A percentile compares a stretch with the other conserved stretches of the same genome.
These are phyloP conservation scores for Ceratina japonica DNA, from an alignment of 1,140 invertebrate species.

Conservation along the genomic window DNA sequence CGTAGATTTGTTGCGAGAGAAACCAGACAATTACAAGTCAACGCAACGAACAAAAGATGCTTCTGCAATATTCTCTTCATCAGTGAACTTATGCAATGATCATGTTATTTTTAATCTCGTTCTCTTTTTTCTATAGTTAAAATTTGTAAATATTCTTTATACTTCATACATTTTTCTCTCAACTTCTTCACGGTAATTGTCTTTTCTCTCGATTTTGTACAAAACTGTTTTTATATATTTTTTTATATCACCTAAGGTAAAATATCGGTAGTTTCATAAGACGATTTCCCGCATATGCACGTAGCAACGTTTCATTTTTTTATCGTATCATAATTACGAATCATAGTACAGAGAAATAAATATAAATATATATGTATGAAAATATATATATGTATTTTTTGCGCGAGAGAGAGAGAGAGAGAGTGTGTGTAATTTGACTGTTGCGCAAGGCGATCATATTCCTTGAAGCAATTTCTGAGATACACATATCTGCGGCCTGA, in stretches of 20 bases:
- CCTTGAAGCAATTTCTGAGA: slow-evolving; percentile 60
- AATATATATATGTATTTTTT: slow-evolving; percentile 24
- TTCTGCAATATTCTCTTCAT: slow-evolving; percentile 49
- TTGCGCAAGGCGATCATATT: slow-evolving; percentile 55
- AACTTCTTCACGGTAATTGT: slow-evolving; percentile 61
- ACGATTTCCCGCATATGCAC: slow-evolving; percentile 53
- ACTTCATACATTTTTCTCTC: neutral
- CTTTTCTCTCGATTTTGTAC: slow-evolving; percentile 78
- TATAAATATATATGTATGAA: slow-evolving; percentile 32
- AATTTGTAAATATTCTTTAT: slow-evolving; percentile 74
- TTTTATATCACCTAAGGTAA: slow-evolving; percentile 66
- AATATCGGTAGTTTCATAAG: slow-evolving; percentile 66
- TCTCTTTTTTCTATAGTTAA: slow-evolving; percentile 33
- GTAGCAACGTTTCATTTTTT: slow-evolving; percentile 69
- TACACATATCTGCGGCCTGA: slow-evolving; percentile 41
- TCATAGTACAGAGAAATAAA: slow-evolving; percentile 36
- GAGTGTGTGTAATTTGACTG: slow-evolving; percentile 58
- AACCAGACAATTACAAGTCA: slow-evolving; percentile 50
- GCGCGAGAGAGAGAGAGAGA: slow-evolving; percentile 18
- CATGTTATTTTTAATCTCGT: slow-evolving; percentile 18
- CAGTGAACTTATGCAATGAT: slow-evolving; percentile 36
- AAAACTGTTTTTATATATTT: slow-evolving; percentile 77
- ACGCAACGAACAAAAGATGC: slow-evolving; percentile 17
- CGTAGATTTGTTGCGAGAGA: slow-evolving; percentile 66
- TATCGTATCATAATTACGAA: slow-evolving; percentile 58